These are phyloP conservation scores for Epiblema foenella DNA, from an alignment of 2,888 invertebrate species.

Conservation along the genomic window DNA sequence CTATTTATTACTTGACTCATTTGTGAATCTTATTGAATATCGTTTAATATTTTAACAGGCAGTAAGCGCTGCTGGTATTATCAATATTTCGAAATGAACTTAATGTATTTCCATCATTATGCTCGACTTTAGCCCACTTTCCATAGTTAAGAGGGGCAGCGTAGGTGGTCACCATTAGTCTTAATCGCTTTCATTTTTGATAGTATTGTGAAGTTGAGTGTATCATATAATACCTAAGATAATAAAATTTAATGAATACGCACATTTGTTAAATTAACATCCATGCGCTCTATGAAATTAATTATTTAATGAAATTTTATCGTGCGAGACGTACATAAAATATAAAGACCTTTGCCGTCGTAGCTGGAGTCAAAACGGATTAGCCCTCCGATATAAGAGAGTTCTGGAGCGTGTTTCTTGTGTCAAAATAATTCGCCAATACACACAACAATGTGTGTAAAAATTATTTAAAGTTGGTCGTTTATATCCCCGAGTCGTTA, in stretches of 20 bases:
- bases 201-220: constrained; percentile 10
- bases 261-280: constrained; percentile 16
- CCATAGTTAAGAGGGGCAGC: constrained; percentile 20
- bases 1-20: neutral
- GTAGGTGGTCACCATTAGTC: constrained; percentile 35
- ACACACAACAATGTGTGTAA: constrained; percentile 51
- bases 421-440: constrained; percentile 25
- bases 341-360: constrained; percentile 33
- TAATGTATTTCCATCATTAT: constrained; percentile 37
- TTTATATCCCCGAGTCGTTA: constrained; percentile 49
- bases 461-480: constrained; percentile 61
- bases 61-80: neutral
- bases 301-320: constrained; percentile 35
- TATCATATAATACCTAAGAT: constrained; percentile 1
- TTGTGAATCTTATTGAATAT: neutral
- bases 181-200: constrained; percentile 34
- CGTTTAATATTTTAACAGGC: neutral
- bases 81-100: constrained; percentile 34
- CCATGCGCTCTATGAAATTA: constrained; percentile 19
- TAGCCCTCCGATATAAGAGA: constrained; percentile 25
- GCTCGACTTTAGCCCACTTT: constrained; percentile 27
- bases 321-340: constrained; percentile 17
- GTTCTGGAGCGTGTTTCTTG: constrained; percentile 31
- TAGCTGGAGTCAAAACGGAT: constrained; percentile 36
- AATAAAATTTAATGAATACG: constrained; percentile 11